A percentile compares a stretch with the other conserved stretches of the same genome.
Conservation (phyloP, 2,797 vertebrate species). For the Thunnus albacares region DNA sequence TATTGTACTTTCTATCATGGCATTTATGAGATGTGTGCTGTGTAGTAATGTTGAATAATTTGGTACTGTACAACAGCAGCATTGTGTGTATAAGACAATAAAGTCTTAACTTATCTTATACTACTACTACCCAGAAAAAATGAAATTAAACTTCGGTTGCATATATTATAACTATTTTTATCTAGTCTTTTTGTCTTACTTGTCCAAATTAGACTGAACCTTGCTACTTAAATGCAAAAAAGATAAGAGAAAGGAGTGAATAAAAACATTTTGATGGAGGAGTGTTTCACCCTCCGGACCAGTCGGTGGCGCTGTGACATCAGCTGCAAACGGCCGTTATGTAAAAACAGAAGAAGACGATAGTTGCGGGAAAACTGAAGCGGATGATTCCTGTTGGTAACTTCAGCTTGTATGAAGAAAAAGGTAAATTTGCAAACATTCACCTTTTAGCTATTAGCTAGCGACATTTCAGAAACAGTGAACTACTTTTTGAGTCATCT, state of each 20-base stretch:
- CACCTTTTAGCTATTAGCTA: not conserved
- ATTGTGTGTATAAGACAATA: too few relatives aligned
- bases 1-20: too few relatives aligned
- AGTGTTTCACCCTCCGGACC: accelerated
- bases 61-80: too few relatives aligned
- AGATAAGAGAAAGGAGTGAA: not conserved
- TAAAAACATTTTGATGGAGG: too few relatives aligned
- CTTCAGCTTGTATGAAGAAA: not conserved
- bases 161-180: too few relatives aligned
- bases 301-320: slow-evolving; percentile 29
- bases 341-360: slow-evolving; percentile 50
- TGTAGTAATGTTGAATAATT: too few relatives aligned
- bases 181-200: too few relatives aligned
- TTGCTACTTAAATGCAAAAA: not conserved
- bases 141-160: too few relatives aligned
- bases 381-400: not conserved
- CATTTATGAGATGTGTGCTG: too few relatives aligned
- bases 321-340: accelerated
- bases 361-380: slow-evolving; percentile 87
- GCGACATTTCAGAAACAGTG: accelerated
- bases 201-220: too few relatives aligned
- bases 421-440: slow-evolving; percentile 24
- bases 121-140: too few relatives aligned
- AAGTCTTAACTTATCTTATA: too few relatives aligned
- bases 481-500: not conserved